Evolutionary conservation across 64 coral and sea anemone species (phyloP).

Genomic region (Orbicella faveolata): DNA sequence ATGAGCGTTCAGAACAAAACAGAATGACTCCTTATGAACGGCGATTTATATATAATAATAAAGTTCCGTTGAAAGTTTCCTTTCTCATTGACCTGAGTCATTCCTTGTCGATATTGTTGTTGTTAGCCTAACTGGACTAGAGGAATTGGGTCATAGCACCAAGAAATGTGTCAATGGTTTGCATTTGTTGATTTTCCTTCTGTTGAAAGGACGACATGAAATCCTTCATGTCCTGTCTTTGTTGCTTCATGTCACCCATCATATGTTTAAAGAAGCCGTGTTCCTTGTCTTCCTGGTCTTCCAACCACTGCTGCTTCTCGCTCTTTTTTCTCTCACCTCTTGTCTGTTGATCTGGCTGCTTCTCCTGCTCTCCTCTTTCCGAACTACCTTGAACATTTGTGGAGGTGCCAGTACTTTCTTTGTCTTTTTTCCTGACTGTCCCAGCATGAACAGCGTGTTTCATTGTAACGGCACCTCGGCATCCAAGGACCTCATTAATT

Average conservation of each 20-base stretch:
- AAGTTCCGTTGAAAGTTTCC: too few relatives aligned
- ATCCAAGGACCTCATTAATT: constrained; percentile 27
- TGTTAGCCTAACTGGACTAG: too few relatives aligned
- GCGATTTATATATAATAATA: too few relatives aligned
- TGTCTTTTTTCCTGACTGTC: not conserved
- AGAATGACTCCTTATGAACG: too few relatives aligned
- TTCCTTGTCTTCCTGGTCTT: constrained; percentile 22
- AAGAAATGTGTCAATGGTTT: constrained; percentile 49
- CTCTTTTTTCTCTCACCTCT: constrained; percentile 39
- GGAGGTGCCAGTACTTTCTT: not conserved
- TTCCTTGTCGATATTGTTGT: too few relatives aligned
- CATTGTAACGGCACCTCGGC: not conserved
- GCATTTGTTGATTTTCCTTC: constrained; percentile 26
- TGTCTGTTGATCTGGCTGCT: not conserved
- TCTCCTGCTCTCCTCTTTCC: not conserved
- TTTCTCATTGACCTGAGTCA: too few relatives aligned
- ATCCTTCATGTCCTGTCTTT: constrained; percentile 35
- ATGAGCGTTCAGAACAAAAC: too few relatives aligned
- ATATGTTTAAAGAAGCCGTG: constrained; percentile 7
- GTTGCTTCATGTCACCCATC: constrained; percentile 22
- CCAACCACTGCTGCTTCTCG: constrained; percentile 22
- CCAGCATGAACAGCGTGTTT: not conserved
- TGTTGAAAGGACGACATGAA: constrained; percentile 35
- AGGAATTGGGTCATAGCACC: constrained; percentile 36
- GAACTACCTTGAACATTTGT: too few relatives aligned